These are phyloP conservation scores for Dioctria rufipes DNA, from an alignment of 2,888 invertebrate species.

Conservation along the genomic window DNA sequence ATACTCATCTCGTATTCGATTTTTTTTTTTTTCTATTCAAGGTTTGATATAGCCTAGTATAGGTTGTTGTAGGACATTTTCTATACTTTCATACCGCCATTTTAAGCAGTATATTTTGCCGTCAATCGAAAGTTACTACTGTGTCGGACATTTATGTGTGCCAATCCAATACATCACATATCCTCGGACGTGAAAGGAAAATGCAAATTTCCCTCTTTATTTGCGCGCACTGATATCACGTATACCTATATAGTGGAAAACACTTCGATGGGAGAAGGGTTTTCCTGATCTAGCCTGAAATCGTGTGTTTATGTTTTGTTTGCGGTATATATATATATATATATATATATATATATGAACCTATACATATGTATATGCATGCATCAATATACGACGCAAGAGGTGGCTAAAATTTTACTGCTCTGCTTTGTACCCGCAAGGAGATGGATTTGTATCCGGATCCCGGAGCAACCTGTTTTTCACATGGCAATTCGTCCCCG, in stretches of 20 bases:
- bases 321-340: no score
- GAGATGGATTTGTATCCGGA: constrained; percentile 13
- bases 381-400: not conserved
- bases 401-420: not conserved
- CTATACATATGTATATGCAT: no score
- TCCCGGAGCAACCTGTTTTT: constrained; percentile 14
- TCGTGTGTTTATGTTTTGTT: no score
- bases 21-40: no score
- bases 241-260: not conserved
- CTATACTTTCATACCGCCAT: not conserved
- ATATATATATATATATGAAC: no score
- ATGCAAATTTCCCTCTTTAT: constrained; percentile 41
- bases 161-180: constrained; percentile 47
- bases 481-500: constrained; percentile 27
- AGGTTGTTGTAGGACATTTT: not conserved
- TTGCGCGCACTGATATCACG: constrained; percentile 23
- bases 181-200: constrained; percentile 46
- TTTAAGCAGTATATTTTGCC: constrained; percentile 12
- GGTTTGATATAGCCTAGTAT: not conserved
- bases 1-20: constrained; percentile 25
- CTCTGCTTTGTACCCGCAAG: not conserved
- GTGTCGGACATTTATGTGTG: constrained; percentile 47
- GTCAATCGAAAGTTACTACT: constrained; percentile 47
- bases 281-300: not conserved
- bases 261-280: not conserved